These are phyloP conservation scores for Neoscelio sp. DNA, from an alignment of 2,888 invertebrate species.

Conservation along the genomic window DNA sequence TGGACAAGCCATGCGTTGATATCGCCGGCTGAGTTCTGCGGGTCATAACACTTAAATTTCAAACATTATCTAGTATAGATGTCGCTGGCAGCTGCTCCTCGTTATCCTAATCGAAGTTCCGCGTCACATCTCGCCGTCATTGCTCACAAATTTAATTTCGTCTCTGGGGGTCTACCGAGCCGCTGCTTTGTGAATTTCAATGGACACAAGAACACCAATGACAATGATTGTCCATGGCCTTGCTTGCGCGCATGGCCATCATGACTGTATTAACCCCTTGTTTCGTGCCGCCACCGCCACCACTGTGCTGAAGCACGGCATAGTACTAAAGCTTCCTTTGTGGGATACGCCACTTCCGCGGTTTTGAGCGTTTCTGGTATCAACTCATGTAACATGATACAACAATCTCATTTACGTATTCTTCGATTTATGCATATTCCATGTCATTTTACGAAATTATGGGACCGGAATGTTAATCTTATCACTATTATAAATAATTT, in stretches of 20 bases:
- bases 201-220: constrained; percentile 66
- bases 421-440: constrained; percentile 38
- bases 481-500: too few relatives aligned
- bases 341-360: constrained; percentile 50
- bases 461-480: too few relatives aligned
- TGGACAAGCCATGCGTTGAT: constrained; percentile 28
- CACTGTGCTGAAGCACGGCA: constrained; percentile 20
- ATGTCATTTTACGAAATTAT: too few relatives aligned
- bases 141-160: constrained; percentile 71
- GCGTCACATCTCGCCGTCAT: constrained; percentile 56
- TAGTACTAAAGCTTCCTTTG: constrained; percentile 57
- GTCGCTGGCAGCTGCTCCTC: constrained; percentile 56
- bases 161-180: constrained; percentile 49
- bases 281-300: constrained; percentile 23
- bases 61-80: constrained; percentile 57
- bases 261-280: constrained; percentile 61
- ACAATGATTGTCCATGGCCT: constrained; percentile 63
- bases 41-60: constrained; percentile 53
- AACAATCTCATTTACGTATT: constrained; percentile 36
- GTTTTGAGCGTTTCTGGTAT: constrained; percentile 49
- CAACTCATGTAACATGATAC: constrained; percentile 37
- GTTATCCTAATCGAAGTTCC: constrained; percentile 69
- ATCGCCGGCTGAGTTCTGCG: constrained; percentile 17
- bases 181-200: constrained; percentile 78
- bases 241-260: constrained; percentile 39